phyloP scores from a whole-genome alignment of 1,140 invertebrate species.

The Ooceraea biroi region DNA sequence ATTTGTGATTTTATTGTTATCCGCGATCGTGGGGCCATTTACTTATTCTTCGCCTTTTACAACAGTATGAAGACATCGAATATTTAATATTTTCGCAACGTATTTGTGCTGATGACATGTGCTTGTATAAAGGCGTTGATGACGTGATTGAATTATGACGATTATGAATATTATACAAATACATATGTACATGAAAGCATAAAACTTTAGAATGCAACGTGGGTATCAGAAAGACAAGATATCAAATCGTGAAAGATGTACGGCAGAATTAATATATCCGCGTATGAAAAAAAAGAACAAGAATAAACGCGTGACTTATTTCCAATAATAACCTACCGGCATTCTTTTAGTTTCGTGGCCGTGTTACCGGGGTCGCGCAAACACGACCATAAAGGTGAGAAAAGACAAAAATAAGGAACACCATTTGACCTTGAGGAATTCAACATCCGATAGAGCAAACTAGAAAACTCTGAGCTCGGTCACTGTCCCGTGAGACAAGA shows the following conservation, averaged over 20 bases:
- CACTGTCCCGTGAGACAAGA: conserved; percentile 53
- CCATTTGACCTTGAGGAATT: conserved; percentile 61
- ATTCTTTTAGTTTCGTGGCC: conserved; percentile 65
- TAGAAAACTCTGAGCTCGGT: conserved; percentile 65
- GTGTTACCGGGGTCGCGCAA: conserved; percentile 14
- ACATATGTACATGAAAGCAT: neutral
- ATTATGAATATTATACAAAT: too few species aligned
- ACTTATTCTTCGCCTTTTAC: too few species aligned
- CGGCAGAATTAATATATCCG: conserved; percentile 27
- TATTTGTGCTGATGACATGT: too few species aligned
- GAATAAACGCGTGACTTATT: conserved; percentile 54
- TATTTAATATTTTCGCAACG: too few species aligned
- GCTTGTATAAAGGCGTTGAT: too few species aligned
- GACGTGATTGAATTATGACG: too few species aligned
- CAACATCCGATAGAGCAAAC: conserved; percentile 58
- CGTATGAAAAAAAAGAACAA: conserved; percentile 37
- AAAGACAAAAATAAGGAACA: conserved; percentile 60
- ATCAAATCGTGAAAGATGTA: neutral
- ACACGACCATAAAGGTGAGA: conserved; percentile 33
- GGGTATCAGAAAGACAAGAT: neutral
- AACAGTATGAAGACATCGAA: too few species aligned
- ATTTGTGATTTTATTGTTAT: too few species aligned
- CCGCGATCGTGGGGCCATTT: too few species aligned
- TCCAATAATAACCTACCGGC: conserved; percentile 51
- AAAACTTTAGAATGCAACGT: conserved; percentile 8